phyloP scores from a whole-genome alignment of 2,888 invertebrate genomes.

The Eudasyphora cyanicolor region DNA sequence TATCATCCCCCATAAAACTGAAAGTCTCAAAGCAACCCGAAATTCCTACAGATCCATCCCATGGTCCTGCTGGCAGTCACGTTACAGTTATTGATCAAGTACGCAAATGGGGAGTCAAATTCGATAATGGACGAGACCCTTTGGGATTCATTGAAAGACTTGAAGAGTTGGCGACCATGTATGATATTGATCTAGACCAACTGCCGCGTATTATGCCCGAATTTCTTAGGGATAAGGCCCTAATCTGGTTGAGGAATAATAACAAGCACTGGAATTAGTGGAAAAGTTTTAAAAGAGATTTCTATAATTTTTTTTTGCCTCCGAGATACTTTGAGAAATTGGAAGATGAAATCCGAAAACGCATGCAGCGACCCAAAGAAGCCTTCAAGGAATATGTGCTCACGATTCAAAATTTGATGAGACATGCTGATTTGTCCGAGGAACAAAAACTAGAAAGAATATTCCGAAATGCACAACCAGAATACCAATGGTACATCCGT shows the following conservation, averaged over 20 bases:
- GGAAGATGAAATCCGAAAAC: slow-evolving; percentile 34
- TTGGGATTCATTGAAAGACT: too few species aligned
- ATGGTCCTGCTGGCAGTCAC: too few species aligned
- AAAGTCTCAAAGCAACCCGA: too few species aligned
- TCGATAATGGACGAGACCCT: too few species aligned
- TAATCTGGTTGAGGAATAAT: slow-evolving; percentile 10
- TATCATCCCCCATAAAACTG: too few species aligned
- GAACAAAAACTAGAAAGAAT: slow-evolving; percentile 29
- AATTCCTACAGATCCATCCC: too few species aligned
- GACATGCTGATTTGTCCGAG: neutral
- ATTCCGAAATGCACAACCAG: slow-evolving; percentile 19
- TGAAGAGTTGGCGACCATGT: too few species aligned
- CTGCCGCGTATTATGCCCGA: neutral
- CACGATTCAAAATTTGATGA: slow-evolving; percentile 17
- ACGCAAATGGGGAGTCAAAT: too few species aligned
- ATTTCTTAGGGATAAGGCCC: neutral
- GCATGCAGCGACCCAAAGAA: neutral
- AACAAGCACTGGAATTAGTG: slow-evolving; percentile 9
- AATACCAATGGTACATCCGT: slow-evolving; percentile 11
- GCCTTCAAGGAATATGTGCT: slow-evolving; percentile 16
- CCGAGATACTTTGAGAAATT: slow-evolving; percentile 35
- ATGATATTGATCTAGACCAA: neutral
- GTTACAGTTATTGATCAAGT: too few species aligned
- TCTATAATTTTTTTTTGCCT: slow-evolving; percentile 19
- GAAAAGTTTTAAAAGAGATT: slow-evolving; percentile 10